Evolutionary conservation across 2,888 invertebrate genomes (phyloP), one percentile per base, ranked within the genome.

Genomic region (Spisula solida): DNA sequence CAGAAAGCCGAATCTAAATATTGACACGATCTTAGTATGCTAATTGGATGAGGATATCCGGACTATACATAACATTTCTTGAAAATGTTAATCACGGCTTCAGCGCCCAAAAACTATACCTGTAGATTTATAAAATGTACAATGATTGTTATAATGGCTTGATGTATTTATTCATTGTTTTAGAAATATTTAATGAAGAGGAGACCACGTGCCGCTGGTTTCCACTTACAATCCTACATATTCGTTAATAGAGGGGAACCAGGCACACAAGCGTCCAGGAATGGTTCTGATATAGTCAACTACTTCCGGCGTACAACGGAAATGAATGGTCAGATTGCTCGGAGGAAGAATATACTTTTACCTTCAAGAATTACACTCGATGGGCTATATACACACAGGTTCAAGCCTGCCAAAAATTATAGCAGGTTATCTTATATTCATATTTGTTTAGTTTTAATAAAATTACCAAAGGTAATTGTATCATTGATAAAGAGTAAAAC

Each of bases 331-430:
- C 10, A 2, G 0, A 0, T 2, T 8, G 82, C 60, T 2, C 31
- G 82, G 60, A 16, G 6, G n/a, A 82, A 82, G n/a, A 82, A 34
- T n/a, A 60, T 82, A 14, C 60, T 82, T 66, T 41, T 56, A 20
- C 82, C 82, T 1, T 18, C 82, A 10, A 16, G 82, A 18, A n/a
- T 82, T 18, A 1, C n/a, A 12, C 20, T n/a, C 0, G n/a, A n/a
- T n/a, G 60, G 60, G 25, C 25, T 25, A n/a, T 66, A n/a, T 12
- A 66, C 60, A 6, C 60, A 66, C n/a, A n/a, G 8, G 6, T 66
- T 66, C 25, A 66, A 12, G n/a, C 60, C 25, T 25, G 10, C n/a
- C 0, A 66, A 66, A 10, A 10, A 25, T 25, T 66, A 66, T 25
- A 25, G 4, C n/a, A 66, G 25, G 60, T 66, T 60, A 66, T 25